Base-by-base conservation (phyloP, 2,888 invertebrate species). In the Pterobdella sp. region DNA sequence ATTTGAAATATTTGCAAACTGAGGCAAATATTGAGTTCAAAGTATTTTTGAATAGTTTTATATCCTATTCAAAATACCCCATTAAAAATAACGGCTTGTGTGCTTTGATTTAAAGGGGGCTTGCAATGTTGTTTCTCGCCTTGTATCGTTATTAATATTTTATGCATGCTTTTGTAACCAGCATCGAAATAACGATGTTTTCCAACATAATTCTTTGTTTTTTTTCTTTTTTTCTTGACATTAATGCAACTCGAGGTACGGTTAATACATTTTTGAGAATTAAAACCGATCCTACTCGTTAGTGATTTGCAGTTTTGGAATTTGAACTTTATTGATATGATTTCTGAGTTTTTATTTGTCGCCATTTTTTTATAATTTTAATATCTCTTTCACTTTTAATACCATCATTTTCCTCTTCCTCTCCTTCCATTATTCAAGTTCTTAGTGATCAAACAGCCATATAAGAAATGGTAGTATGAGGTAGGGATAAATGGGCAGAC, bases 391-490 rank as follows among this genome's bases (percentile, higher is more conserved):
- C 49, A 42, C 49, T 42, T 22, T 42, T 42, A 42, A 14, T 42
- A 7, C 22, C 49, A 42, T 22, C 49, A 7, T 42, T 22, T 22
- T 42, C 49, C 49, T 42, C 22, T 42, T 42, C 42, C 18, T 42
- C 42, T 42, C 42, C 18, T 3, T 22, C 26, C 60, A 56, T 56
- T 26, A 56, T 56, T 56, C 4, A 26, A 26, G n/a, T 4, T 4
- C 26, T 56, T 22, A 22, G 60, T 56, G 60, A 56, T 56, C 60
- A 56, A 56, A 56, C 60, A 26, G n/a, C 60, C n/a, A 18, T 56
- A 56, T 56, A 56, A 56, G n/a, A 22, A 22, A 22, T 56, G 60
- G 60, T 56, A 56, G 60, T 56, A 56, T 56, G n/a, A 56, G 60
- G n/a, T 56, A 56, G 60, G 60, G 60, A 22, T 56, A 56, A 56